Evolutionary conservation across 2,888 invertebrate genomes (phyloP), one percentile per base, ranked within the genome.

Genomic region (Coleophora flavipennella): DNA sequence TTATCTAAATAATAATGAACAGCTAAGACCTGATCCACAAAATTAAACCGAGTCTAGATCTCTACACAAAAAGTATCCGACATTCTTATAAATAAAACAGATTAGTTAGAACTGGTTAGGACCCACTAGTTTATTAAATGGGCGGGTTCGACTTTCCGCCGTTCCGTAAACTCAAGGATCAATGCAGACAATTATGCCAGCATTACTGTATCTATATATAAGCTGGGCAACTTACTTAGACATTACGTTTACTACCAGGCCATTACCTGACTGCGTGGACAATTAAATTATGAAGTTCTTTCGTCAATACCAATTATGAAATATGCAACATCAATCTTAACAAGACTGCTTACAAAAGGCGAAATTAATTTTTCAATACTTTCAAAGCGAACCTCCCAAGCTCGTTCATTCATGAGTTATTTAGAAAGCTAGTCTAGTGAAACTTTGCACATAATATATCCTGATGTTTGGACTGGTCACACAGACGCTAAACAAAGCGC

Each of bases 131-230:
- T 26, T 62, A 65, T 70, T 70, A 69, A 68, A 68, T 66, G 62
- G 62, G 56, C 52, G 52, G 50, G 37, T 49, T 55, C 53, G 54
- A 59, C 59, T 74, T 67, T 75, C 74, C 69, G 73, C 60, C 69
- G 68, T 79, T 71, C 74, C 69, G 73, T 53, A 57, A 69, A 67
- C 67, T 72, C 77, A 78, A 80, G 78, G 78, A 80, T 68, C 75
- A 67, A 71, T 76, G 60, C 57, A 64, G 70, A 65, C 61, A 70
- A 75, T 76, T 72, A 71, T 38, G 31, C 14, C 25, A 10, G 31
- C 31, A 29, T 29, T n/a, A n/a, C 10, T 11, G 10, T 29, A 29
- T 29, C 11, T 10, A n/a, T 10, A n/a, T 29, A 29, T 10, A 6
- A 11, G 29, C 29, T 31, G 10, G n/a, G 20, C 20, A 4, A 20